Percentiles rank a stretch among this genome's conserved stretches.
Evolutionary conservation across 2,888 invertebrate species (phyloP).

Genomic region (Stenolophus ochropezus): DNA sequence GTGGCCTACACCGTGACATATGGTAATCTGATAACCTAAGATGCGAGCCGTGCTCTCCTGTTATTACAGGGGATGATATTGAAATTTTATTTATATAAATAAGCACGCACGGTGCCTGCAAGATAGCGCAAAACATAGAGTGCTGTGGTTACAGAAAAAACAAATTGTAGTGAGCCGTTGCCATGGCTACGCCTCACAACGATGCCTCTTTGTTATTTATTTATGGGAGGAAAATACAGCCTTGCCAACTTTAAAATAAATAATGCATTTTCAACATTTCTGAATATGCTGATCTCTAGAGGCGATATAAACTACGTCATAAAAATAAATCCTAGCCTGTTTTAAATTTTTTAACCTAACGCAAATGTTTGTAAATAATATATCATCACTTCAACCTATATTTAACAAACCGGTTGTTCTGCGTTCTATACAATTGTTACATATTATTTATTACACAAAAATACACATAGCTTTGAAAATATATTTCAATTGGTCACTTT

Average conservation of each 20-base stretch:
- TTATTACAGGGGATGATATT: constrained; percentile 46
- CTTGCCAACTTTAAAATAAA: neutral
- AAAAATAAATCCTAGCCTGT: neutral
- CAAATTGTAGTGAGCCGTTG: constrained; percentile 27
- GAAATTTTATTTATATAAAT: constrained; percentile 51
- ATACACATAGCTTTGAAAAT: too few relatives aligned
- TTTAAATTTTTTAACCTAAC: neutral
- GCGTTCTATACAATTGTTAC: too few relatives aligned
- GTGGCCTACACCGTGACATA: constrained; percentile 34
- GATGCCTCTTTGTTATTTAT: constrained; percentile 30
- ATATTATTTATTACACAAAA: too few relatives aligned
- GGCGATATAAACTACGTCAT: neutral
- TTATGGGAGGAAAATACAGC: constrained; percentile 12
- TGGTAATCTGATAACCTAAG: constrained; percentile 36
- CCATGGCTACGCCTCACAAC: constrained; percentile 25
- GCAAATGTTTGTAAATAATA: too few relatives aligned
- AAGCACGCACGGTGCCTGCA: constrained; percentile 20
- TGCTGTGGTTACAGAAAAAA: constrained; percentile 31
- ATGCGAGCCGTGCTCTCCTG: neutral
- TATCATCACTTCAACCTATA: too few relatives aligned
- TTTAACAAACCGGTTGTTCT: neutral
- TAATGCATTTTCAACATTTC: neutral
- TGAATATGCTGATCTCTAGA: neutral
- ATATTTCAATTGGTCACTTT: too few relatives aligned
- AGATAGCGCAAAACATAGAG: constrained; percentile 25